Evolutionary conservation across 1,140 invertebrate genomes (phyloP).

Genomic region (Arion vulgaris): DNA sequence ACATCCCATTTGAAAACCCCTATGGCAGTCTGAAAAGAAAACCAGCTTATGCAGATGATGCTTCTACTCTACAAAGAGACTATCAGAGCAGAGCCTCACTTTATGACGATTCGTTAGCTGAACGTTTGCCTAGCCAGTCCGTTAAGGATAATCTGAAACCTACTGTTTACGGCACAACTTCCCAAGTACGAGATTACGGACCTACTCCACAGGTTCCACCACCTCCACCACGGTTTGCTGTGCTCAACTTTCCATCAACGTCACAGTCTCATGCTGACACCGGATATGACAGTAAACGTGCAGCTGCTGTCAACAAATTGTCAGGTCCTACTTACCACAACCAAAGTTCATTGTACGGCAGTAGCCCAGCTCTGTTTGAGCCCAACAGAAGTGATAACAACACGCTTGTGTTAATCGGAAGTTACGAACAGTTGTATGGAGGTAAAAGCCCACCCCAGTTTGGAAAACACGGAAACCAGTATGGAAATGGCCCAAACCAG

Average conservation of each 20-base stretch:
- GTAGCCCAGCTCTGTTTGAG: constrained; percentile 12
- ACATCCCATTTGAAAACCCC: neutral
- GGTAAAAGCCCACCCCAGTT: neutral
- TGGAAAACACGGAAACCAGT: neutral
- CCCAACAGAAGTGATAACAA: neutral
- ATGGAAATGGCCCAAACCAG: neutral
- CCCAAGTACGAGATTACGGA: neutral
- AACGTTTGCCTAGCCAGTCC: neutral
- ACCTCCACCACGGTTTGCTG: neutral
- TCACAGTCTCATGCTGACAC: neutral
- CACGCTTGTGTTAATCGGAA: neutral
- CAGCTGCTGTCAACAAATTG: neutral
- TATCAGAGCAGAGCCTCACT: neutral
- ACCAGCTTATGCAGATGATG: neutral
- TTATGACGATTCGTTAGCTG: neutral
- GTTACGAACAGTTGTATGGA: constrained; percentile 25
- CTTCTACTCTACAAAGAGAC: neutral
- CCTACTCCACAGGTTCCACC: neutral
- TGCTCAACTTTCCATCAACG: neutral
- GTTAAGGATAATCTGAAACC: neutral
- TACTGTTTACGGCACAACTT: neutral
- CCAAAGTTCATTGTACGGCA: neutral
- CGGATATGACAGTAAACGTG: neutral
- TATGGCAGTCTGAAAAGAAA: neutral
- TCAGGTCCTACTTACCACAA: neutral